phyloP scores from a whole-genome alignment of 1,140 invertebrate species.

The Papilio machaon region DNA sequence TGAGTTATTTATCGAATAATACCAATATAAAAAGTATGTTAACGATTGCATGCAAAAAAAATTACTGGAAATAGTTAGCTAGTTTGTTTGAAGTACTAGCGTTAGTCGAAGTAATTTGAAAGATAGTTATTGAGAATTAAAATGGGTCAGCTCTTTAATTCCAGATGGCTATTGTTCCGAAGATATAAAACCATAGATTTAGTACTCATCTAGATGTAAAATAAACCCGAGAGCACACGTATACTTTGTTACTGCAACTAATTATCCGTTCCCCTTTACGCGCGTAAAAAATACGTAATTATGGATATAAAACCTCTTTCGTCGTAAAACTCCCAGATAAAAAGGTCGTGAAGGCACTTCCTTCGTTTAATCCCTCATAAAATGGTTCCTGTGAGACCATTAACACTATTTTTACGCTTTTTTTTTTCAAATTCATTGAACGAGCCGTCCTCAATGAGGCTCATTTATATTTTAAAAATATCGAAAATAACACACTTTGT shows the following conservation, averaged over 20 bases:
- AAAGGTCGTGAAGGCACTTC: constrained; percentile 57
- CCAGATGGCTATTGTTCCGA: constrained; percentile 4
- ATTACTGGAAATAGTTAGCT: too few relatives aligned
- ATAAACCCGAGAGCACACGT: constrained; percentile 4
- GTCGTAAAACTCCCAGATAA: constrained; percentile 57
- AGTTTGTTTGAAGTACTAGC: background rate
- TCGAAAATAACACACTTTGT: constrained; percentile 56
- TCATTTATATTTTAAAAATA: constrained; percentile 57
- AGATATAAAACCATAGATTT: constrained; percentile 32
- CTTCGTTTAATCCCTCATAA: constrained; percentile 55
- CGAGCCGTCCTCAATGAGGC: constrained; percentile 58
- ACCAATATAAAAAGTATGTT: too few relatives aligned
- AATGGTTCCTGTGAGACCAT: constrained; percentile 49
- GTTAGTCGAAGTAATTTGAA: background rate
- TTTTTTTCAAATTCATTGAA: constrained; percentile 60
- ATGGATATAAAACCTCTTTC: constrained; percentile 60
- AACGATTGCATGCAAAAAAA: too few relatives aligned
- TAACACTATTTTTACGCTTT: constrained; percentile 61
- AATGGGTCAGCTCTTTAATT: background rate
- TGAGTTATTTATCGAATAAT: too few relatives aligned
- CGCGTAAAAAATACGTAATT: constrained; percentile 56
- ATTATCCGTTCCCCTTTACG: constrained; percentile 52
- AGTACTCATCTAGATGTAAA: constrained; percentile 8
- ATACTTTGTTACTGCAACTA: constrained; percentile 42
- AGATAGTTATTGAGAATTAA: background rate